Evolutionary conservation across 2,797 vertebrate species (phyloP).

Genomic region (Glossophaga mutica): DNA sequence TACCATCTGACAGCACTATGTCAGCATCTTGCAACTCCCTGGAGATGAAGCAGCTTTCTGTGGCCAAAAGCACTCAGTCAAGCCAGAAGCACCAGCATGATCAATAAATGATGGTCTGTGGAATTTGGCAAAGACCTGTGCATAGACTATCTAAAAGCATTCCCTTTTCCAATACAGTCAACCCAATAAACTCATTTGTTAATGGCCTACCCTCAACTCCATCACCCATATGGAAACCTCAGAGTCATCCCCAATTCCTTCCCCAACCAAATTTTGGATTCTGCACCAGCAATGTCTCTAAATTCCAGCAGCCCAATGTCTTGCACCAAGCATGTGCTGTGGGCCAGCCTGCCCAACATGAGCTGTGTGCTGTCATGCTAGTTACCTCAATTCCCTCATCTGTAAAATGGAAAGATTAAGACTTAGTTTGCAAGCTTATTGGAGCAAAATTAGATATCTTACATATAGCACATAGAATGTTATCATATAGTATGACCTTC

Average conservation of each 20-base stretch:
- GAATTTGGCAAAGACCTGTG: slow-evolving; percentile 18
- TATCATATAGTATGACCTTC: neutral
- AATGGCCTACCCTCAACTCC: neutral
- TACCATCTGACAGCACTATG: neutral
- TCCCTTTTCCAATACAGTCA: slow-evolving; percentile 9
- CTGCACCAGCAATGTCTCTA: neutral
- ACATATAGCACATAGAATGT: neutral
- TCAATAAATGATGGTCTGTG: slow-evolving; percentile 42
- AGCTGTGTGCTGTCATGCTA: neutral
- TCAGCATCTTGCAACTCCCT: neutral
- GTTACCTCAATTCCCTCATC: neutral
- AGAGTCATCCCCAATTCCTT: neutral
- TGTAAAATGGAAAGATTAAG: neutral
- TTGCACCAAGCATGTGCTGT: accelerated
- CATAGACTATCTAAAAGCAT: slow-evolving; percentile 20
- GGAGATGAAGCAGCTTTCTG: neutral
- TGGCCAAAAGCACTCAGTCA: slow-evolving; percentile 7
- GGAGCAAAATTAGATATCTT: neutral
- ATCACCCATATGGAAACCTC: neutral
- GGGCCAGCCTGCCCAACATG: neutral
- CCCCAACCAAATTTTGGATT: neutral
- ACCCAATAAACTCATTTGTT: neutral
- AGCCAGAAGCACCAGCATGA: slow-evolving; percentile 13
- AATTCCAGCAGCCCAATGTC: neutral
- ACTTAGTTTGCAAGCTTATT: neutral